A percentile compares a stretch with the other conserved stretches of the same genome.
Evolutionary conservation across 2,797 vertebrate species (phyloP).

Genomic region (Sebastes diaconus): DNA sequence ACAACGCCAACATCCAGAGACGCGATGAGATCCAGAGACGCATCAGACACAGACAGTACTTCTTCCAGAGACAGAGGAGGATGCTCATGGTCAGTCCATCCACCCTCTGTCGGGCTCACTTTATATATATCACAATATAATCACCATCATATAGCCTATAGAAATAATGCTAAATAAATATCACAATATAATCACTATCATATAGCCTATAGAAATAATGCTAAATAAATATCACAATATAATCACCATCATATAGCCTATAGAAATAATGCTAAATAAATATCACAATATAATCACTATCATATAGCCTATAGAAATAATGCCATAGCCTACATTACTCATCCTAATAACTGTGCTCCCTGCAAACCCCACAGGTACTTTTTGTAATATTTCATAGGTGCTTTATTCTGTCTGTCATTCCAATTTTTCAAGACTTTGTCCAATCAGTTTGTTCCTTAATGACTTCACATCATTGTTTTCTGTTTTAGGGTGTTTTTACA

Average conservation of each 20-base stretch:
- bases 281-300: neutral
- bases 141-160: neutral
- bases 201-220: too few relatives aligned
- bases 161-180: neutral
- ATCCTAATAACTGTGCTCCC: too few relatives aligned
- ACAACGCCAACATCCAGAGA: conserved; percentile 66
- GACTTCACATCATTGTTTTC: too few relatives aligned
- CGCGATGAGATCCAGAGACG: conserved; percentile 78
- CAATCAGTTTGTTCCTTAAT: too few relatives aligned
- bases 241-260: neutral
- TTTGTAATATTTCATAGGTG: too few relatives aligned
- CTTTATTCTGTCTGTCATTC: too few relatives aligned
- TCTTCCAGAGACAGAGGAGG: conserved; percentile 84
- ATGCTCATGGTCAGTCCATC: conserved; percentile 77
- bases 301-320: neutral
- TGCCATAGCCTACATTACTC: too few relatives aligned
- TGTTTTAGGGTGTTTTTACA: too few relatives aligned
- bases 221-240: too few relatives aligned
- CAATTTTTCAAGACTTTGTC: too few relatives aligned
- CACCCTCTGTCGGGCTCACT: neutral
- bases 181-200: neutral
- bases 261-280: neutral
- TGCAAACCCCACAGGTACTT: too few relatives aligned
- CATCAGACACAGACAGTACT: conserved; percentile 81
- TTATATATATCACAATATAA: too few relatives aligned